phyloP scores from a whole-genome alignment of 2,113 vertebrate genomes.

The Semnopithecus entellus region DNA sequence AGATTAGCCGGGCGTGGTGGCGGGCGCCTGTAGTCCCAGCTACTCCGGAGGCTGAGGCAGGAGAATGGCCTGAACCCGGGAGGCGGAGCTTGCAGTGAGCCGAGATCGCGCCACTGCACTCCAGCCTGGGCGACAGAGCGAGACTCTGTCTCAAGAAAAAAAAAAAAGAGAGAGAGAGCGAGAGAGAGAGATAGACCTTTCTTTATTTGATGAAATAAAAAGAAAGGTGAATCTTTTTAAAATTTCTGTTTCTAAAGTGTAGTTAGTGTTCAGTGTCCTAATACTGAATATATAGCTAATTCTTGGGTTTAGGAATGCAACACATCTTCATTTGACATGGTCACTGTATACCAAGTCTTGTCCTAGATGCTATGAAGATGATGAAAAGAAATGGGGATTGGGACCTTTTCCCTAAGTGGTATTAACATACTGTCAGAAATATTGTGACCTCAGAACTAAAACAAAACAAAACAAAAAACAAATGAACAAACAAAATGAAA shows the following conservation, averaged over 20 bases:
- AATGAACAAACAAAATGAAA: not conserved
- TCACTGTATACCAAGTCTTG: not conserved
- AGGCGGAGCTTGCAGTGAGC: no score
- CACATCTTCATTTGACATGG: not conserved
- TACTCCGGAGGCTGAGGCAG: no score
- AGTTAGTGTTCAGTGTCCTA: not conserved
- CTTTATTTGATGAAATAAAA: not conserved
- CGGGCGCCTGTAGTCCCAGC: no score
- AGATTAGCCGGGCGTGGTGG: accelerated
- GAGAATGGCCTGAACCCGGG: accelerated
- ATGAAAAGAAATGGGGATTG: not conserved
- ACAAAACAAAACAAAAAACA: not conserved
- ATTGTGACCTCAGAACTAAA: not conserved
- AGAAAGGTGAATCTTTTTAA: not conserved
- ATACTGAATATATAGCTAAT: not conserved
- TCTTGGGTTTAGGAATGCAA: not conserved
- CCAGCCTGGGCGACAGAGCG: no score
- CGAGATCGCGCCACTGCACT: accelerated
- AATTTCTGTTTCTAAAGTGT: not conserved
- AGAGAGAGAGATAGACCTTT: not conserved
- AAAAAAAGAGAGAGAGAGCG: no score
- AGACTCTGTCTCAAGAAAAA: no score
- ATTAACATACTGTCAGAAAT: not conserved
- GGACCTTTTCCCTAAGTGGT: not conserved
- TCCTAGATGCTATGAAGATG: not conserved